These are phyloP conservation scores for Taxidea taxus DNA, from an alignment of 2,113 vertebrate species.

Conservation along the genomic window DNA sequence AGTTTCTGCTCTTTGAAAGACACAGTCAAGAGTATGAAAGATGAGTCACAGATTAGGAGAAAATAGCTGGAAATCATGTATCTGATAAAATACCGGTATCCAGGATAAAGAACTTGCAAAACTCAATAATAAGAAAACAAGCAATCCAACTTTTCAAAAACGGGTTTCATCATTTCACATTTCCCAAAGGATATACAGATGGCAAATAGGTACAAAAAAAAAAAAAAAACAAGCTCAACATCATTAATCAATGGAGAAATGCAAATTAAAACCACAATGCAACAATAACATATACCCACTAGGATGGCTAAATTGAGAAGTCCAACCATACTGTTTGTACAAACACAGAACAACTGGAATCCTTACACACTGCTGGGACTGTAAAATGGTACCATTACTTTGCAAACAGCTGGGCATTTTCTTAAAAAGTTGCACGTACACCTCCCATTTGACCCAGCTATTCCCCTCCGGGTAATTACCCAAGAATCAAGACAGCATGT, in stretches of 20 bases:
- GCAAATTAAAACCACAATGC: neutral
- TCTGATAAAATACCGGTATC: neutral
- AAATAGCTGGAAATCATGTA: neutral
- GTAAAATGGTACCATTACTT: neutral
- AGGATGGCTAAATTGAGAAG: neutral
- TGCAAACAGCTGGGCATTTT: neutral
- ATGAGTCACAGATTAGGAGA: neutral
- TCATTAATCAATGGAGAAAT: neutral
- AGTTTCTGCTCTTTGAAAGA: neutral
- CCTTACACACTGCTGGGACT: neutral
- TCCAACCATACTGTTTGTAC: neutral
- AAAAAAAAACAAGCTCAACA: neutral
- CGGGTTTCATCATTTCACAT: neutral
- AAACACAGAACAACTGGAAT: neutral
- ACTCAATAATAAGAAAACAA: neutral
- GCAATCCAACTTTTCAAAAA: neutral
- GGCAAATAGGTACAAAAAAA: neutral
- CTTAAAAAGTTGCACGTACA: neutral
- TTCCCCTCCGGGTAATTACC: neutral
- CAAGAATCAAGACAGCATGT: neutral
- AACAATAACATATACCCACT: neutral
- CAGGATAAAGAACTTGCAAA: neutral
- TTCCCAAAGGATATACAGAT: neutral
- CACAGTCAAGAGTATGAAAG: neutral
- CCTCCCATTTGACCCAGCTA: neutral